These are phyloP conservation scores for Sebastolobus alascanus DNA, from an alignment of 2,797 vertebrate genomes.

Conservation along the genomic window DNA sequence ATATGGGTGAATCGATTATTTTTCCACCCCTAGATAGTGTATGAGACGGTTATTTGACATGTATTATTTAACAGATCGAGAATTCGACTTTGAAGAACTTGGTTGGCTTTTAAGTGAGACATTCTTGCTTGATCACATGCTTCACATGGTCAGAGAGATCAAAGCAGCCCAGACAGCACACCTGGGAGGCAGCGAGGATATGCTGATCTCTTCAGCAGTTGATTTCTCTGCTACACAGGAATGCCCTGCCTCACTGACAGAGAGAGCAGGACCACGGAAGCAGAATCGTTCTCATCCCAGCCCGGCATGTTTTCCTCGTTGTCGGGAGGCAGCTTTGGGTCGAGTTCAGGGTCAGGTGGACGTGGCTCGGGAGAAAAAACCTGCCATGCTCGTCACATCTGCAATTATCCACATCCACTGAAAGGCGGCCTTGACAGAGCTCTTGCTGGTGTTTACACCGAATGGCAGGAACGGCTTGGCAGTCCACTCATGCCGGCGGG, in stretches of 20 bases:
- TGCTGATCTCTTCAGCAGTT: conserved; percentile 44
- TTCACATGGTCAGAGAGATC: conserved; percentile 8
- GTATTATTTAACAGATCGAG: conserved; percentile 31
- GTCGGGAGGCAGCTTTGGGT: conserved; percentile 24
- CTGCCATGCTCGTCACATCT: conserved; percentile 46
- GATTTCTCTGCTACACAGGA: conserved; percentile 18
- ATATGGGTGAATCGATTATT: not conserved
- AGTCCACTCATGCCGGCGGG: conserved; percentile 33
- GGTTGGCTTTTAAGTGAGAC: not conserved
- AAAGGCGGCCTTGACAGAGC: conserved; percentile 44
- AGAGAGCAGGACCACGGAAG: conserved; percentile 6
- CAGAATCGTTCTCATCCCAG: conserved; percentile 8
- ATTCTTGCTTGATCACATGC: conserved; percentile 6
- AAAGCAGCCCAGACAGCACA: conserved; percentile 9
- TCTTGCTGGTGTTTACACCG: conserved; percentile 35
- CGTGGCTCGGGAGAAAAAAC: conserved; percentile 27
- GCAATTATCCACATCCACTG: conserved; percentile 48
- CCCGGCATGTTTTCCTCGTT: conserved; percentile 33
- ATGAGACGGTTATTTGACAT: conserved; percentile 29
- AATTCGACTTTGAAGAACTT: not conserved
- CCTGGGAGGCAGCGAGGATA: conserved; percentile 8
- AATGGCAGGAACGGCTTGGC: conserved; percentile 47
- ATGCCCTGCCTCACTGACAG: conserved; percentile 15
- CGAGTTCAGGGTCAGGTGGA: conserved; percentile 48
- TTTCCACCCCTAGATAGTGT: not conserved